Conservation (phyloP, 1,140 invertebrate genomes). For the Brachionus calyciflorus region DNA sequence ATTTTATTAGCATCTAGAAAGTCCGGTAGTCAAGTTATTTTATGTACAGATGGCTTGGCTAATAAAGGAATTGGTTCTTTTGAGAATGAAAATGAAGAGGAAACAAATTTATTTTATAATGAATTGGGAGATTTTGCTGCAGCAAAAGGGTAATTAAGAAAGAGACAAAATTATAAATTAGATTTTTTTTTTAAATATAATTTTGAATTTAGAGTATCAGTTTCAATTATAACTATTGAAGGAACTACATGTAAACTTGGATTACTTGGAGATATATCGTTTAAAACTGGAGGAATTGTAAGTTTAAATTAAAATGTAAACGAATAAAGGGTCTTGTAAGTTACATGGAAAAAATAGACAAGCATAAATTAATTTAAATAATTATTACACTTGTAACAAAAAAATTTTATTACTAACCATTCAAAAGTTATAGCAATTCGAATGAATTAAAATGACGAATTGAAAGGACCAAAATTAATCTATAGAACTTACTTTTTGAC, state of each 20-base stretch:
- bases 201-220: neutral
- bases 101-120: slow-evolving; percentile 52
- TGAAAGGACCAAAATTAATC: too few relatives aligned
- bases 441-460: too few relatives aligned
- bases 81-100: slow-evolving; percentile 44
- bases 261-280: neutral
- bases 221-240: neutral
- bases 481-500: too few relatives aligned
- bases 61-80: slow-evolving; percentile 57
- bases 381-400: too few relatives aligned
- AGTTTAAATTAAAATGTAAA: too few relatives aligned
- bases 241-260: slow-evolving; percentile 24
- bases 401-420: too few relatives aligned
- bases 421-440: too few relatives aligned
- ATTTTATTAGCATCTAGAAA: slow-evolving; percentile 52
- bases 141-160: slow-evolving; percentile 51
- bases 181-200: neutral
- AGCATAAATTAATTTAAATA: too few relatives aligned
- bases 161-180: too few relatives aligned
- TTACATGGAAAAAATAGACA: too few relatives aligned
- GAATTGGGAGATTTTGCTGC: slow-evolving; percentile 50
- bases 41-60: slow-evolving; percentile 58
- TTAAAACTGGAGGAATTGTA: neutral
- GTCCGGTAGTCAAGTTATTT: slow-evolving; percentile 56
- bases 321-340: too few relatives aligned